Evolutionary conservation across 2,888 invertebrate genomes (phyloP), one percentile per base, ranked within the genome.

Genomic region (Anarsia innoxiella): DNA sequence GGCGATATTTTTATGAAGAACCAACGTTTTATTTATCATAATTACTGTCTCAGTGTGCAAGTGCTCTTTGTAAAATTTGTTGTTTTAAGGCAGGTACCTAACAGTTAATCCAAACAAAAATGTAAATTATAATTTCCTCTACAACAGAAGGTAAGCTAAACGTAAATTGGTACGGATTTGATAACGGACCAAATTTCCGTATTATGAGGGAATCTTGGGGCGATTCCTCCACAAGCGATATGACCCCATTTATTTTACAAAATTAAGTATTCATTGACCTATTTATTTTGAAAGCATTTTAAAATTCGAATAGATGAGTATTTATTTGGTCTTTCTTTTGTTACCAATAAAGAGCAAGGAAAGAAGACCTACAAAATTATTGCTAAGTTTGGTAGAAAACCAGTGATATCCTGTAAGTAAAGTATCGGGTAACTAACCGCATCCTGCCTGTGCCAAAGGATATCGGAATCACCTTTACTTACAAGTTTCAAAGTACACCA

Each of bases 151-250:
- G 41, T 36, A 12, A 15, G 30, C 37, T 38, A 56, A 59, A 65
- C 57, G 59, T 57, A 51, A 53, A 36, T 59, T 55, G 56, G 48
- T 52, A 42, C 48, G 46, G 44, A 49, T 45, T 45, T 47, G 65
- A 66, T 66, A 66, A 62, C 54, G 43, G 48, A 68, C 56, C 59
- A 56, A 64, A 68, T 68, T 69, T 67, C 69, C 66, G 61, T 36
- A 39, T 41, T 44, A 47, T 44, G 46, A 49, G 44, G 38, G 48
- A 51, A 53, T 59, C 49, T 36, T 31, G 31, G 25, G 26, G 9
- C 9, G 39, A 31, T 36, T 40, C 34, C 12, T 10, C 12, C n/a
- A 16, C 29, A 33, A 42, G 31, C 23, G 34, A 34, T 27, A 15
- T 8, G 11, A 19, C 15, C 15, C 15, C 15, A 28, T 28, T 35